Evolutionary conservation across 2,797 vertebrate species (phyloP).

Genomic region (Leucoraja ocellata): DNA sequence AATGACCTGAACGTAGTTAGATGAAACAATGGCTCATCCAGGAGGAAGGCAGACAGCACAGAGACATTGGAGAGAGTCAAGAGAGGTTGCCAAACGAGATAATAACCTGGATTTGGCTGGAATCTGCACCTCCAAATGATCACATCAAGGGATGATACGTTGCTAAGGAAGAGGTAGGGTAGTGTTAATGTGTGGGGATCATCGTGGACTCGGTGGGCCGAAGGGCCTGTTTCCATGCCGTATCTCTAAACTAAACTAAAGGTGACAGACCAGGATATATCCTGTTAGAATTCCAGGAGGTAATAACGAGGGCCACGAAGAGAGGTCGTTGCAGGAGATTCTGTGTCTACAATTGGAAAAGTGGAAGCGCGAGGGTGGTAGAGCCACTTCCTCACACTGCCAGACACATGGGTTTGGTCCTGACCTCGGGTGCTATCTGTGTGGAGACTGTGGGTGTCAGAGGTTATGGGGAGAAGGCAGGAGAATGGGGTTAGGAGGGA

Average conservation of each 20-base stretch:
- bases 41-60: neutral
- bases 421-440: no score
- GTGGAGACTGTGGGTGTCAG: no score
- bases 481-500: no score
- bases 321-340: neutral
- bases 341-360: neutral
- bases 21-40: neutral
- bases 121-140: neutral
- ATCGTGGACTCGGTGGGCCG: no score
- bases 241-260: no score
- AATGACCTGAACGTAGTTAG: neutral
- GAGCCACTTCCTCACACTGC: no score
- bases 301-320: neutral
- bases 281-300: neutral
- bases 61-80: neutral
- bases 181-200: no score
- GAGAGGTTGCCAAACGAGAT: neutral
- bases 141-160: neutral
- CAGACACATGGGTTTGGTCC: no score
- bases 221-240: no score
- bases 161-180: neutral
- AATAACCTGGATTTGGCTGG: neutral
- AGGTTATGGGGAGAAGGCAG: no score
- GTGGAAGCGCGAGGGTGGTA: no score
- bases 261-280: neutral